Evolutionary conservation across 2,797 vertebrate species (phyloP).

Genomic region (Onychomys leucogaster): DNA sequence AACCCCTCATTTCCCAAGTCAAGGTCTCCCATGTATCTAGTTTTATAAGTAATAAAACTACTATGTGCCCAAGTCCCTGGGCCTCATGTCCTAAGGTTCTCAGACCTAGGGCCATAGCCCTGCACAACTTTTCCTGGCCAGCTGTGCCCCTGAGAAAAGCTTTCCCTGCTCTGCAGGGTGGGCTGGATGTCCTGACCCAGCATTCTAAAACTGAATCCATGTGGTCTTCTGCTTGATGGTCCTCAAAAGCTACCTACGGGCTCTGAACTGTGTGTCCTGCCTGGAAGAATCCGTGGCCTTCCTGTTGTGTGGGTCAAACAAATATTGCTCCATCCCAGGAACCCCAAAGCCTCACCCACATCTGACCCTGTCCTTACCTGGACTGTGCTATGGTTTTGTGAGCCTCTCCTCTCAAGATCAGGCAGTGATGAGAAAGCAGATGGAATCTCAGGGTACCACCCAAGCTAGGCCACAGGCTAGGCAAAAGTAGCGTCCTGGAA

Average conservation of each 20-base stretch:
- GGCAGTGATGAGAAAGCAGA: neutral
- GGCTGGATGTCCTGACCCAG: neutral
- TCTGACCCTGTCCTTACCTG: neutral
- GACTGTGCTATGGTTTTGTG: neutral
- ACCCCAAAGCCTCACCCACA: too few relatives aligned
- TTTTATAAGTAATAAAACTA: constrained; percentile 55
- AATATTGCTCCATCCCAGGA: neutral
- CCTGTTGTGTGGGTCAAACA: neutral
- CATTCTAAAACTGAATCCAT: neutral
- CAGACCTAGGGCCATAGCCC: neutral
- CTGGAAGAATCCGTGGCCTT: neutral
- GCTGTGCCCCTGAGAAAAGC: neutral
- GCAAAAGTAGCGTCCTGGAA: neutral
- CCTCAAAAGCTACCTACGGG: neutral
- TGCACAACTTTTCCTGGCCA: neutral
- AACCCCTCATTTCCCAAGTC: too few relatives aligned
- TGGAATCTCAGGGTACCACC: neutral
- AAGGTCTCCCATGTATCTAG: neutral
- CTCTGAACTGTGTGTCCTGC: neutral
- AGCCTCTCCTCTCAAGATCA: neutral
- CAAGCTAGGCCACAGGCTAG: neutral
- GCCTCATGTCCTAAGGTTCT: neutral
- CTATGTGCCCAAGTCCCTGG: neutral
- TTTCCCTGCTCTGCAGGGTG: neutral
- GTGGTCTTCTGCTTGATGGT: neutral